Evolutionary conservation across 1,140 invertebrate genomes (phyloP), one percentile per base, ranked within the genome.

Genomic region (Vanessa tameamea): DNA sequence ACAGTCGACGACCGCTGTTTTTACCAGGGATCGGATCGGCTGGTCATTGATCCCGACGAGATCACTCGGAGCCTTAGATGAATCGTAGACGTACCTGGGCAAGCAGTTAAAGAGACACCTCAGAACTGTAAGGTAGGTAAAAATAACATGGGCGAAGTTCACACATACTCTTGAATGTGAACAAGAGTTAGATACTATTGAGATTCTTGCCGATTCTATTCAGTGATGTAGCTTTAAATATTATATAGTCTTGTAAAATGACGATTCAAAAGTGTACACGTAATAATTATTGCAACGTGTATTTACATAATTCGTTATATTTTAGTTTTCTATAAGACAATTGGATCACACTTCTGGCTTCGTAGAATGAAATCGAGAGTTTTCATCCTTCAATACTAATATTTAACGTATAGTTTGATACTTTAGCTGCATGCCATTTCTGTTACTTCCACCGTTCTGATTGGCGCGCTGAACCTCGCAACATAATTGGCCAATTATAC

Each of bases 401-500:
- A 37, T 37, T 4, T 37, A 7, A 37, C 7, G 37, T 43, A 43
- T 9, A 9, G 6, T 43, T 43, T 43, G 37, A 20, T 43, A 43
- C 1, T 51, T 15, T 15, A n/a, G 0, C 12, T 55, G 15, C 14
- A 61, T 61, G 26, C 26, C 57, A 61, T 61, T 61, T 61, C 14
- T n/a, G 7, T n/a, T 15, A 61, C n/a, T 15, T 9, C 14, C 31
- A 0, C 11, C 14, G 3, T 3, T 61, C 31, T 15, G 23, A 20
- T 11, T 16, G 16, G 15, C 55, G 20, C 14, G 6, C n/a, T 20
- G 57, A 37, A 7, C 31, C 26, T 61, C 31, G 57, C 57, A 69
- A 67, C 43, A 20, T 69, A 69, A 69, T 69, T 69, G 66, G 50
- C 53, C 66, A 69, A 69, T 69, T 69, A 69, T 69, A 69, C 66